A percentile compares a stretch with the other conserved stretches of the same genome.
Evolutionary conservation across 2,113 vertebrate species (phyloP).

Genomic region (Axis porcinus): DNA sequence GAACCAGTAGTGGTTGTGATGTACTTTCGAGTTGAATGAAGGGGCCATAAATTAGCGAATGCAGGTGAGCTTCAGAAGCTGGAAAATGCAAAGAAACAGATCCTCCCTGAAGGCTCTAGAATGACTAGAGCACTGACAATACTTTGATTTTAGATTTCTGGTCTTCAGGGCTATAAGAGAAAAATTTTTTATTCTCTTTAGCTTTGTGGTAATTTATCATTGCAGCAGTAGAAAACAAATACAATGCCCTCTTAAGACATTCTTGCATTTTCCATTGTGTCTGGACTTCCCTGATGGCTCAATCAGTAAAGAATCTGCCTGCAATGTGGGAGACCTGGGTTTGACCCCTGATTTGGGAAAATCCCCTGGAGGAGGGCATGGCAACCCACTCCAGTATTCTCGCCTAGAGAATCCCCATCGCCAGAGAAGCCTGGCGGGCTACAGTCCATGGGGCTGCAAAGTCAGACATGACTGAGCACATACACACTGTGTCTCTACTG

Average conservation of each 20-base stretch:
- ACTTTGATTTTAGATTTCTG: neutral
- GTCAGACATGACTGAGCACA: neutral
- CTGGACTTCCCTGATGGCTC: neutral
- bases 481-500: neutral
- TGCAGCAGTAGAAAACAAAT: neutral
- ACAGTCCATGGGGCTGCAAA: neutral
- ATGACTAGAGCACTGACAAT: neutral
- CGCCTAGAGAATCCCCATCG: neutral
- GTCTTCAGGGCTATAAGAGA: neutral
- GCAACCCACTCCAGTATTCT: neutral
- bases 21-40: neutral
- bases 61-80: rapidly evolving
- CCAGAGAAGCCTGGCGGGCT: neutral
- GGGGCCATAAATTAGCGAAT: neutral
- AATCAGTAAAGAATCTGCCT: neutral
- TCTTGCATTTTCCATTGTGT: neutral
- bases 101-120: neutral
- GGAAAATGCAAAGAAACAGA: neutral
- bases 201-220: neutral
- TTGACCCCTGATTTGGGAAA: neutral
- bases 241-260: neutral
- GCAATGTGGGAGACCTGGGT: neutral
- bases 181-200: neutral
- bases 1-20: neutral
- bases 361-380: neutral